phyloP scores from a whole-genome alignment of 2,113 vertebrate species.

The Thinocorus orbignyianus region DNA sequence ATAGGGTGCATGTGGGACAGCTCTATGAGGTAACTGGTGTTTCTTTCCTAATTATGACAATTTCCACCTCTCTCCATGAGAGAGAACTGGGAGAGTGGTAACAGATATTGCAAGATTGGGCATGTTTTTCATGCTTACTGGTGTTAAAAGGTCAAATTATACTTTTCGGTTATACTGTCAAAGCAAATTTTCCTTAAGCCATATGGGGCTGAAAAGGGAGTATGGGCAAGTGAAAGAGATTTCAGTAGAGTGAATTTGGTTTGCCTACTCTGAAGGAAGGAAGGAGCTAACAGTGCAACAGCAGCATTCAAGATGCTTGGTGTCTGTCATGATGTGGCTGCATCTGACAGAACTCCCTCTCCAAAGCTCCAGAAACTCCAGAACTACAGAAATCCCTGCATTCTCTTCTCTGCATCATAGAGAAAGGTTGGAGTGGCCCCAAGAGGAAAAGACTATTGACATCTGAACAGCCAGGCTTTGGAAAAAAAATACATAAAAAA shows the following conservation, averaged over 20 bases:
- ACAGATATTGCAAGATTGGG: background rate
- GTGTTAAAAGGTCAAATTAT: background rate
- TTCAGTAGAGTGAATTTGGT: background rate
- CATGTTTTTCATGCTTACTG: background rate
- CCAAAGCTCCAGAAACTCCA: too few species aligned
- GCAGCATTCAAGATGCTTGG: background rate
- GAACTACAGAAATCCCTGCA: background rate
- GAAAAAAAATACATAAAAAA: background rate
- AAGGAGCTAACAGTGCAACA: background rate
- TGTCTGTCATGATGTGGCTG: background rate
- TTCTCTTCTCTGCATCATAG: background rate
- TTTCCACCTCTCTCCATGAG: background rate
- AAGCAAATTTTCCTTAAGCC: background rate
- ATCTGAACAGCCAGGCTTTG: background rate
- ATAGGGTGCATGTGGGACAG: background rate
- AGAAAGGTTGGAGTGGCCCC: background rate
- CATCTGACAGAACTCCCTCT: too few species aligned
- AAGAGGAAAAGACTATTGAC: background rate
- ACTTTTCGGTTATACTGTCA: background rate
- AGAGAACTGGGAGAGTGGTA: background rate
- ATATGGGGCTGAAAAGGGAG: background rate
- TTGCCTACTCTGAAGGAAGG: background rate
- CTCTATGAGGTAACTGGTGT: fast-evolving
- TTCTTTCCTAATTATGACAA: background rate
- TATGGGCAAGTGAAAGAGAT: background rate